These are phyloP conservation scores for Osmoderma eremita DNA, from an alignment of 2,888 invertebrate species.

Conservation along the genomic window DNA sequence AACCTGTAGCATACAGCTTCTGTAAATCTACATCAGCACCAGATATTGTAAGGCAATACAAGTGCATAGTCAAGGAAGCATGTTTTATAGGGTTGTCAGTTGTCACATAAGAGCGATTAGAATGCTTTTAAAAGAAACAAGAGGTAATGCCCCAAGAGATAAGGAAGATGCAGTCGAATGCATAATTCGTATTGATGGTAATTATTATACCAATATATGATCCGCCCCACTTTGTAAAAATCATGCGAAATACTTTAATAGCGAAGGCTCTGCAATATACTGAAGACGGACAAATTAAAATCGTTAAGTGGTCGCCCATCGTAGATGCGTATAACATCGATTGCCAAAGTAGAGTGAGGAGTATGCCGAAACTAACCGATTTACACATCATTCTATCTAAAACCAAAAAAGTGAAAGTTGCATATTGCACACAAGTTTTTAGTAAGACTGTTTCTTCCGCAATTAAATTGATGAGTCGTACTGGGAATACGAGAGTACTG, in stretches of 20 bases:
- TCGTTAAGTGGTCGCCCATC: conserved; percentile 22
- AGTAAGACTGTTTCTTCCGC: conserved; percentile 45
- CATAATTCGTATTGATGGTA: conserved; percentile 30
- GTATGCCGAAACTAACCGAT: conserved; percentile 43
- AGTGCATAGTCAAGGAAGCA: not conserved
- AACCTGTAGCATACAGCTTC: conserved; percentile 43
- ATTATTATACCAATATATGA: conserved; percentile 40
- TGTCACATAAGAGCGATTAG: conserved; percentile 18
- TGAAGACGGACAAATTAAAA: conserved; percentile 13
- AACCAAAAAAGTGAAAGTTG: conserved; percentile 46
- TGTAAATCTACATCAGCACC: conserved; percentile 16
- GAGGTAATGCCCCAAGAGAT: not conserved
- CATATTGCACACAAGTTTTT: conserved; percentile 46
- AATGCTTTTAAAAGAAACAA: conserved; percentile 26
- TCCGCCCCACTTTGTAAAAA: conserved; percentile 40
- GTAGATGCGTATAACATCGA: conserved; percentile 43
- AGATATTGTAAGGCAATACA: not conserved
- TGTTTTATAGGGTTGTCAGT: not conserved
- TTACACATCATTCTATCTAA: conserved; percentile 38
- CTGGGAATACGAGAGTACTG: not conserved
- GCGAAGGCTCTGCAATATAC: conserved; percentile 21
- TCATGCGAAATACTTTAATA: conserved; percentile 40
- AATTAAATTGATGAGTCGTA: conserved; percentile 41
- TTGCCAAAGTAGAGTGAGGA: conserved; percentile 25
- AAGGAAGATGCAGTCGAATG: not conserved